Evolutionary conservation across 23 tunicate species (phyloP).

Genomic region (Ascidia mentula): DNA sequence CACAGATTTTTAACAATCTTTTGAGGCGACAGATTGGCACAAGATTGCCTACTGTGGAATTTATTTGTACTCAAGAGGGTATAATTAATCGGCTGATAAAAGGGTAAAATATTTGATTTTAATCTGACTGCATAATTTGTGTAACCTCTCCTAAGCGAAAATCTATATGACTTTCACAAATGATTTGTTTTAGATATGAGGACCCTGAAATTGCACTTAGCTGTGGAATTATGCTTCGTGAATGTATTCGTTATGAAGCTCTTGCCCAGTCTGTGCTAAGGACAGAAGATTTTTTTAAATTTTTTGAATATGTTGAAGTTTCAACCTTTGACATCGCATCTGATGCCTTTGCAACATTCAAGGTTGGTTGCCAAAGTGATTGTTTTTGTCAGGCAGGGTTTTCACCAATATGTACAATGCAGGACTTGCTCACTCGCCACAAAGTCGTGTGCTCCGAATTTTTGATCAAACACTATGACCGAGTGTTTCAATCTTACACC

Average conservation of each 20-base stretch:
- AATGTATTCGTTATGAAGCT: conserved; percentile 72
- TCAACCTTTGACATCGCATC: conserved; percentile 98
- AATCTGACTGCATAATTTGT: background rate
- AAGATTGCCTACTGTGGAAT: conserved; percentile 85
- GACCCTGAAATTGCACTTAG: conserved; percentile 79
- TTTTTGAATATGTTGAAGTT: conserved; percentile 86
- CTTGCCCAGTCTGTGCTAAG: conserved; percentile 55
- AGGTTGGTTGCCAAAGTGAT: no score
- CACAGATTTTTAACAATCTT: conserved; percentile 84
- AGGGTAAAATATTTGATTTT: conserved; percentile 32
- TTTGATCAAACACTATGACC: conserved; percentile 59
- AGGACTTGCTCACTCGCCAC: conserved; percentile 83
- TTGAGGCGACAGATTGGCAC: conserved; percentile 92
- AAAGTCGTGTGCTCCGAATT: conserved; percentile 54
- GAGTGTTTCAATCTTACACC: conserved; percentile 72
- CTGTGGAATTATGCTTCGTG: conserved; percentile 93
- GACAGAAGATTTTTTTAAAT: conserved; percentile 58
- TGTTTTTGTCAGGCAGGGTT: no score
- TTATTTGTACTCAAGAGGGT: conserved; percentile 33
- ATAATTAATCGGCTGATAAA: conserved; percentile 19
- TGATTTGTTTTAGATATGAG: conserved; percentile 52
- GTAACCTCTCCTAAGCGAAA: background rate
- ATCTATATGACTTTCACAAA: background rate
- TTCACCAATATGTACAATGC: no score
- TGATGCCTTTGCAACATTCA: conserved; percentile 97